Evolutionary conservation across 2,113 vertebrate genomes (phyloP), one percentile per base, ranked within the genome.

Genomic region (Saimiri boliviensis): DNA sequence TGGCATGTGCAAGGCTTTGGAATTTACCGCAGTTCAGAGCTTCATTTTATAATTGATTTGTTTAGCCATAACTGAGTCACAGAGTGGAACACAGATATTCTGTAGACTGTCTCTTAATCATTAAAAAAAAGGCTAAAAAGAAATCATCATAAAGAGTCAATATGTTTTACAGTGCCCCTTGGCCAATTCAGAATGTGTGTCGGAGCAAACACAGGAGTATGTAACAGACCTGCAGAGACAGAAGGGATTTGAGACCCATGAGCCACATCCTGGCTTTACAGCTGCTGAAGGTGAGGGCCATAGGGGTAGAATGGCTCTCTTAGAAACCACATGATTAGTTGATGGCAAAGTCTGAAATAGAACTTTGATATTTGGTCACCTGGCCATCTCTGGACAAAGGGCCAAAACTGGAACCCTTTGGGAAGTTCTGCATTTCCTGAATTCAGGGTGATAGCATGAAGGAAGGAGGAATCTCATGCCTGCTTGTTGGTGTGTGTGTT

Each of bases 21-120:
- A 81, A 40, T 83, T 80, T 60, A 68, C 35, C 40, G 32, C 17
- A 79, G 49, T 76, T 68, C 32, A 92, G 60, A 85, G 45, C 45
- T 89, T 42, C 37, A 27, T 95, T 92, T 96, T 47, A 7, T 47
- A 94, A 83, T 25, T 54, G 54, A 45, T 85, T 71, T 97, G 40
- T 81, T 76, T 76, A 96, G 30, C 37, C 25, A 74, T 82, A 56
- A 87, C 42, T n/a, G 76, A 90, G 74, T 74, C 58, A 40, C 5
- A 37, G n/a, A 13, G 0, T 66, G 30, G n/a, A 79, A 40, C 32
- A 79, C 8, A 32, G 13, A 21, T 52, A 77, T 79, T 93, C 52
- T 63, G 19, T 9, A 42, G 76, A 89, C 70, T 37, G 27, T 82
- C 37, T 91, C 71, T 88, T 94, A 93, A 47, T 83, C 37, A 30